phyloP scores from a whole-genome alignment of 2,797 vertebrate genomes.

The Microctenopoma steveboyesi region DNA sequence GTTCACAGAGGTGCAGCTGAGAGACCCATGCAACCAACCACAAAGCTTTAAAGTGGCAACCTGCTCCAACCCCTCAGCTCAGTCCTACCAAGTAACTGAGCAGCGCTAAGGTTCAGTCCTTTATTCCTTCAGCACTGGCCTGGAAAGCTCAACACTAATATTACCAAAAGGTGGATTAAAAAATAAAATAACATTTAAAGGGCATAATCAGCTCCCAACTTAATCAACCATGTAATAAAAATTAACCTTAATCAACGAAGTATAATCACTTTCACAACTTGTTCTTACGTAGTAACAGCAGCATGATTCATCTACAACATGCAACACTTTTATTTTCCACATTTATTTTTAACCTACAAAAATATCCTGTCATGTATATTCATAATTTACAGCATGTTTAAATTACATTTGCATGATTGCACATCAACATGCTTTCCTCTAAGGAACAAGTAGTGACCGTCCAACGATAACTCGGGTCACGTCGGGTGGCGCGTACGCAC shows the following conservation, averaged over 20 bases:
- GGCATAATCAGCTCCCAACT: conserved; percentile 4
- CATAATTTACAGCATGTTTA: conserved; percentile 61
- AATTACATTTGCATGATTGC: conserved; percentile 56
- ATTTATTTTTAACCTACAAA: conserved; percentile 63
- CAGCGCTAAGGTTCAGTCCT: conserved; percentile 56
- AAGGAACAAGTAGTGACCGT: conserved; percentile 30
- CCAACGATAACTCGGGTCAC: conserved; percentile 28
- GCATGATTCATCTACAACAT: conserved; percentile 61
- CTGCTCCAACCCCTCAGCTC: conserved; percentile 36
- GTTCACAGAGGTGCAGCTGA: conserved; percentile 25
- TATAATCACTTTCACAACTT: conserved; percentile 21
- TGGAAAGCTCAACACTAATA: conserved; percentile 60
- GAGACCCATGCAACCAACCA: conserved; percentile 57
- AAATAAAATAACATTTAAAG: conserved; percentile 20
- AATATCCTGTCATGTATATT: conserved; percentile 65
- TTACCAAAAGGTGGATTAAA: conserved; percentile 51
- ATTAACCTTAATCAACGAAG: not conserved
- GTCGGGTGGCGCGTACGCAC: conserved; percentile 22
- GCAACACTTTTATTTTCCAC: conserved; percentile 32
- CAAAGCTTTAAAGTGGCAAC: conserved; percentile 38
- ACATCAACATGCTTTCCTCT: conserved; percentile 64
- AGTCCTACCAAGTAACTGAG: conserved; percentile 67
- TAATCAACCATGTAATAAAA: conserved; percentile 33
- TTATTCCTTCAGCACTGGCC: conserved; percentile 67
- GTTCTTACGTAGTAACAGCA: conserved; percentile 19